These are phyloP conservation scores for Drosophila seclusa DNA, from an alignment of 2,888 invertebrate genomes.

Conservation along the genomic window DNA sequence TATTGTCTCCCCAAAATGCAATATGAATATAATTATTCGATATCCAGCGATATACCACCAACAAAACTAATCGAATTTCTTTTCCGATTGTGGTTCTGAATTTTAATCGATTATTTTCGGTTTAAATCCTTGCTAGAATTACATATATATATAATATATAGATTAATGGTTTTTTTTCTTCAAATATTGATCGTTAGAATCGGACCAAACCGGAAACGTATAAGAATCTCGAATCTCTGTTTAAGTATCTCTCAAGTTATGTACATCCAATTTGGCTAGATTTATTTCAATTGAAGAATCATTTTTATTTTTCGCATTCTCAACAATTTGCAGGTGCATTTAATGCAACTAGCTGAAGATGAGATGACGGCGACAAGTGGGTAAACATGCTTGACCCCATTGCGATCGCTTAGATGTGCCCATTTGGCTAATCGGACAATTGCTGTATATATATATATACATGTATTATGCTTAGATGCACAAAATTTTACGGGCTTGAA, in stretches of 20 bases:
- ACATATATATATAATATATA: too few species aligned
- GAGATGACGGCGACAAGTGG: conserved; percentile 25
- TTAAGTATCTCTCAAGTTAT: not conserved
- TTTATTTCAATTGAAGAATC: conserved; percentile 7
- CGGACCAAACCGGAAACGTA: too few species aligned
- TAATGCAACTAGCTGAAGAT: conserved; percentile 14
- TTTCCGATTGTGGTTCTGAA: not conserved
- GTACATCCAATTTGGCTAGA: not conserved
- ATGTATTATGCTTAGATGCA: conserved; percentile 26
- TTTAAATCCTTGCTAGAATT: too few species aligned
- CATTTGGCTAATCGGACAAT: conserved; percentile 27
- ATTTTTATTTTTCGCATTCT: not conserved
- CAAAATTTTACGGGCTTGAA: conserved; percentile 8
- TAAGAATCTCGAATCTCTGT: not conserved
- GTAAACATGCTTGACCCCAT: conserved; percentile 45
- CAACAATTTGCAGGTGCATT: conserved; percentile 12
- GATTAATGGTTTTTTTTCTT: too few species aligned
- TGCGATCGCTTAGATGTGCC: conserved; percentile 17
- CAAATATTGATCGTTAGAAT: too few species aligned
- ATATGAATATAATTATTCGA: too few species aligned
- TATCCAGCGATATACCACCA: too few species aligned
- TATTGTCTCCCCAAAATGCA: not conserved
- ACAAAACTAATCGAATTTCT: not conserved
- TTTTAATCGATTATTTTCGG: not conserved
- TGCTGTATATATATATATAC: not conserved